Percentiles rank a stretch among this genome's conserved stretches.
These are phyloP conservation scores for Sakesphorus luctuosus DNA, from an alignment of 2,113 vertebrate species.

Conservation along the genomic window DNA sequence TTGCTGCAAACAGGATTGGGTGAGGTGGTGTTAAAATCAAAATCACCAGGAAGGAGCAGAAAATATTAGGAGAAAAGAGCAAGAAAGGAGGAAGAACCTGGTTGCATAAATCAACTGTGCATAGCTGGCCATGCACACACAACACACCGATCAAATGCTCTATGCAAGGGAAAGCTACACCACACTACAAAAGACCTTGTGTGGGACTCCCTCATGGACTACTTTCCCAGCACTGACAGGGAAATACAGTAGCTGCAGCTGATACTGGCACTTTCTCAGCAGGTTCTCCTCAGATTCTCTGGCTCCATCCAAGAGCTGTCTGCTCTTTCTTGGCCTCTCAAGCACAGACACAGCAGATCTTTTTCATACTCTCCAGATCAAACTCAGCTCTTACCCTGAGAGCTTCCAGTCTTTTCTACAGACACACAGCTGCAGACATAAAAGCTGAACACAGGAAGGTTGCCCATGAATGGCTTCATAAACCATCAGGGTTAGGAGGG, in stretches of 20 bases:
- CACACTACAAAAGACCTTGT: not conserved
- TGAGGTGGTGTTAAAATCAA: not conserved
- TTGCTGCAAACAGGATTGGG: not conserved
- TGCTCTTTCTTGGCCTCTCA: not conserved
- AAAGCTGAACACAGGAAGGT: rapidly evolving
- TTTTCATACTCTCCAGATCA: not conserved
- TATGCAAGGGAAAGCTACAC: not conserved
- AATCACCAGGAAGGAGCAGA: not conserved
- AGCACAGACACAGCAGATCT: not conserved
- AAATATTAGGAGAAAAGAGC: not conserved
- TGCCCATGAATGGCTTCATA: not conserved
- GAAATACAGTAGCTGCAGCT: not conserved
- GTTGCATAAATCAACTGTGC: not conserved
- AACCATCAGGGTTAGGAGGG: not conserved
- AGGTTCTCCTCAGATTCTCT: not conserved
- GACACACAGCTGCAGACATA: not conserved
- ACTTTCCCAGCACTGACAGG: not conserved
- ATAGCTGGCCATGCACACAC: not conserved
- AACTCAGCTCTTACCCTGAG: not conserved
- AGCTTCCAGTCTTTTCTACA: not conserved
- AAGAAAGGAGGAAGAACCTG: not conserved
- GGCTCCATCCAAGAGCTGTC: not conserved
- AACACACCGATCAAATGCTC: not conserved
- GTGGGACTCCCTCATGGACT: not conserved
- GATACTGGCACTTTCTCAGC: not conserved